Percentiles rank a stretch among this genome's conserved stretches.
Conservation (phyloP, 1,140 invertebrate genomes). For the Musca vetustissima region DNA sequence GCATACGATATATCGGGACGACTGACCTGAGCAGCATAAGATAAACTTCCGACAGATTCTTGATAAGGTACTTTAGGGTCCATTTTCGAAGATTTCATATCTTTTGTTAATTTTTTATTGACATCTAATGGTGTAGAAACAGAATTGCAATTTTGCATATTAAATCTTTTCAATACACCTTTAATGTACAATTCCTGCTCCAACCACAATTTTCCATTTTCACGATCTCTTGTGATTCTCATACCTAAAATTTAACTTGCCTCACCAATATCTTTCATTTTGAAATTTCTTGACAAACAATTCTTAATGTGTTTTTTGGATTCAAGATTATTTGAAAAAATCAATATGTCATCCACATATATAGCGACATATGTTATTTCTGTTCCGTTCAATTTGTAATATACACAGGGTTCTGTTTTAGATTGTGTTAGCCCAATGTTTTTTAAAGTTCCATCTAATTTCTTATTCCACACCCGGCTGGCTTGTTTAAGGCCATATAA, state of each 20-base stretch:
- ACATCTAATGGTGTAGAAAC: slow-evolving; percentile 34
- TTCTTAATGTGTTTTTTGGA: not conserved
- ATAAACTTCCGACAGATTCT: slow-evolving; percentile 42
- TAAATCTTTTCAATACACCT: slow-evolving; percentile 37
- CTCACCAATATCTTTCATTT: slow-evolving; percentile 25
- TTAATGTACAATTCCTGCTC: slow-evolving; percentile 35
- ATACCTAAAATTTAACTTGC: not conserved
- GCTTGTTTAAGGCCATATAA: slow-evolving; percentile 41
- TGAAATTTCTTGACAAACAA: slow-evolving; percentile 5
- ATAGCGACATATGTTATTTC: slow-evolving; percentile 34
- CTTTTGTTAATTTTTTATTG: slow-evolving; percentile 38
- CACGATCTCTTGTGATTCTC: not conserved
- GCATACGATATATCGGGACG: slow-evolving; percentile 54
- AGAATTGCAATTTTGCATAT: slow-evolving; percentile 40
- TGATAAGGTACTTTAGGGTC: slow-evolving; percentile 29
- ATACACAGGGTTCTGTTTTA: slow-evolving; percentile 42
- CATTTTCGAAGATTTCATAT: slow-evolving; percentile 27
- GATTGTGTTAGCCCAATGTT: slow-evolving; percentile 31
- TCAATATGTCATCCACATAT: slow-evolving; percentile 35
- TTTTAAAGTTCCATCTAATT: slow-evolving; percentile 36
- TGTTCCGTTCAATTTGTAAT: slow-evolving; percentile 33
- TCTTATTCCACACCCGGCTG: slow-evolving; percentile 39
- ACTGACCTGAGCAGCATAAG: slow-evolving; percentile 47
- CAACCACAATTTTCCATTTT: slow-evolving; percentile 17
- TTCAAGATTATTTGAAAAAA: slow-evolving; percentile 40